Conservation (phyloP, 2,888 invertebrate species). For the Plagodis pulveraria region DNA sequence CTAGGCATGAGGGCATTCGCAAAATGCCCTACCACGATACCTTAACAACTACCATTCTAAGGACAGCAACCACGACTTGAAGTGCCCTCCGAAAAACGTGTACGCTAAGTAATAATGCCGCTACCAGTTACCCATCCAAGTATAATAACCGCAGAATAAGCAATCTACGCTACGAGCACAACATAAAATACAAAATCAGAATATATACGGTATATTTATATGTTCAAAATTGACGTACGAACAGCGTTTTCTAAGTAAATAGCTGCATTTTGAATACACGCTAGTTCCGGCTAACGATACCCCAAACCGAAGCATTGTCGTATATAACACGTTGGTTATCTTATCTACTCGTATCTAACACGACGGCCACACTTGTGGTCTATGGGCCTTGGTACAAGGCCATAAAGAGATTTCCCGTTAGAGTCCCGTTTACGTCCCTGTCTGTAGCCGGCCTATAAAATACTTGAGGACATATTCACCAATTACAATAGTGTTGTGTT, state of each 20-base stretch:
- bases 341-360: conserved; percentile 9
- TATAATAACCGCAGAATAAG: too few species aligned
- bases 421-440: conserved; percentile 16
- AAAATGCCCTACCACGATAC: too few species aligned
- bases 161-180: too few species aligned
- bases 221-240: background rate
- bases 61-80: too few species aligned
- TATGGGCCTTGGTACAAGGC: conserved; percentile 14
- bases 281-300: background rate
- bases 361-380: conserved; percentile 13
- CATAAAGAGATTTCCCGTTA: conserved; percentile 24
- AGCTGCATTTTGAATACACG: background rate
- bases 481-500: conserved; percentile 37
- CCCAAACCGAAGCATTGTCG: conserved; percentile 13
- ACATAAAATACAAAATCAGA: too few species aligned
- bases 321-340: conserved; percentile 17
- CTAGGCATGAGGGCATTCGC: too few species aligned
- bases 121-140: too few species aligned
- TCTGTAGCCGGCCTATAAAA: conserved; percentile 9
- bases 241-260: background rate
- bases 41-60: too few species aligned
- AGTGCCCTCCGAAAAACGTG: too few species aligned
- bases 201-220: background rate
- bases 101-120: too few species aligned
- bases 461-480: conserved; percentile 32